Percentiles rank a stretch among this genome's conserved stretches.
phyloP scores from a whole-genome alignment of 2,113 vertebrate genomes.

The Hymenochirus boettgeri region DNA sequence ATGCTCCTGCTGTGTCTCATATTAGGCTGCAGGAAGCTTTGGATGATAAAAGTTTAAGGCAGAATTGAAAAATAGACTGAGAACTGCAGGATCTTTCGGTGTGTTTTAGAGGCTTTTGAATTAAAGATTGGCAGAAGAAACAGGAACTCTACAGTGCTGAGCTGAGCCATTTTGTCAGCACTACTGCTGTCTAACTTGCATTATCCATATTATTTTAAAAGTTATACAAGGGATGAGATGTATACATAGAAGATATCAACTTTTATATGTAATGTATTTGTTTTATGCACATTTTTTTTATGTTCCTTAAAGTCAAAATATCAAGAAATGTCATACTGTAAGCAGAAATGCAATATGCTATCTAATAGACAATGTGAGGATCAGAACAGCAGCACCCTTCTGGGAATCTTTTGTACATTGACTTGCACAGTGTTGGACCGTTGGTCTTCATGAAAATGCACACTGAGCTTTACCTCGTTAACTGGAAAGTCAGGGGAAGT shows the following conservation, averaged over 20 bases:
- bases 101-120: constrained; percentile 28
- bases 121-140: constrained; percentile 34
- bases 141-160: constrained; percentile 25
- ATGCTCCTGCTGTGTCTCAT: constrained; percentile 38
- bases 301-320: neutral
- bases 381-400: no score
- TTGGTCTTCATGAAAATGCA: no score
- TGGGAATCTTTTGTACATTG: no score
- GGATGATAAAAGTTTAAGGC: constrained; percentile 37
- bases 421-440: no score
- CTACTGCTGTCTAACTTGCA: neutral
- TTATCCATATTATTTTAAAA: constrained; percentile 1
- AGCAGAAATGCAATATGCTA: no score
- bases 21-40: constrained; percentile 25
- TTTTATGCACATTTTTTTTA: neutral
- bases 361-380: no score
- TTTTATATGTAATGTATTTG: neutral
- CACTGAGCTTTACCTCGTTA: no score
- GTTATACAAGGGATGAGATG: neutral
- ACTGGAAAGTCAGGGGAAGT: no score
- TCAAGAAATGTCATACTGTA: neutral
- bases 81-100: constrained; percentile 26
- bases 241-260: neutral
- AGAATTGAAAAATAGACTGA: constrained; percentile 23
- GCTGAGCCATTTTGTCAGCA: constrained; percentile 18